Conservation (phyloP, 2,888 invertebrate genomes). For the Hydropsyche betteni region DNA sequence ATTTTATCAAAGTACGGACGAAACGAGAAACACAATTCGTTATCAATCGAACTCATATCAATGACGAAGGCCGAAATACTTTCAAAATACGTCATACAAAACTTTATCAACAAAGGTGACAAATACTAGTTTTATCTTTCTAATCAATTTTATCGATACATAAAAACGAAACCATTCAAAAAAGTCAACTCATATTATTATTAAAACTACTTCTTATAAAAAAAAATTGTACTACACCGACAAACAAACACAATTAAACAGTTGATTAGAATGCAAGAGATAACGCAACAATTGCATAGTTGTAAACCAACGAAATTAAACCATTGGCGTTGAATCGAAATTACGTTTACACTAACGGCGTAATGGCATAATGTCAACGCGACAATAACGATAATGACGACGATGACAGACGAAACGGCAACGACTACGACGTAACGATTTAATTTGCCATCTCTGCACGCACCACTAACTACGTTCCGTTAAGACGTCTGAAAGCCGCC, state of each 20-base stretch:
- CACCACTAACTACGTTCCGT: neutral
- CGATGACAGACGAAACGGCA: neutral
- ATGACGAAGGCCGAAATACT: slow-evolving; percentile 6
- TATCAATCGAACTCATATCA: neutral
- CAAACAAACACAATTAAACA: neutral
- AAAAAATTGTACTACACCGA: neutral
- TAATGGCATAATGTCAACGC: slow-evolving; percentile 4
- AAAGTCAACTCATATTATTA: too few relatives aligned
- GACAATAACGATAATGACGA: neutral
- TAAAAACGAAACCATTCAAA: too few relatives aligned
- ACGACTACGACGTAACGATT: neutral
- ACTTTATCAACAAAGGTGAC: too few relatives aligned
- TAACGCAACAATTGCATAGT: too few relatives aligned
- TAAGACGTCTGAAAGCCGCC: neutral
- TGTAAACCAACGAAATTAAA: too few relatives aligned
- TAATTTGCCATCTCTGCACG: neutral
- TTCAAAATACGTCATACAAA: neutral
- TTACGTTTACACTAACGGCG: too few relatives aligned
- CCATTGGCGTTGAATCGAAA: too few relatives aligned
- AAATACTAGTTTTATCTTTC: too few relatives aligned
- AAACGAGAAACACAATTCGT: neutral
- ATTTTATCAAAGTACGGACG: slow-evolving; percentile 2
- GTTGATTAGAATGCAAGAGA: too few relatives aligned
- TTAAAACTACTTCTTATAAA: neutral
- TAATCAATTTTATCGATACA: too few relatives aligned